Evolutionary conservation across 2,888 invertebrate species (phyloP).

Genomic region (Phlogophora meticulosa): DNA sequence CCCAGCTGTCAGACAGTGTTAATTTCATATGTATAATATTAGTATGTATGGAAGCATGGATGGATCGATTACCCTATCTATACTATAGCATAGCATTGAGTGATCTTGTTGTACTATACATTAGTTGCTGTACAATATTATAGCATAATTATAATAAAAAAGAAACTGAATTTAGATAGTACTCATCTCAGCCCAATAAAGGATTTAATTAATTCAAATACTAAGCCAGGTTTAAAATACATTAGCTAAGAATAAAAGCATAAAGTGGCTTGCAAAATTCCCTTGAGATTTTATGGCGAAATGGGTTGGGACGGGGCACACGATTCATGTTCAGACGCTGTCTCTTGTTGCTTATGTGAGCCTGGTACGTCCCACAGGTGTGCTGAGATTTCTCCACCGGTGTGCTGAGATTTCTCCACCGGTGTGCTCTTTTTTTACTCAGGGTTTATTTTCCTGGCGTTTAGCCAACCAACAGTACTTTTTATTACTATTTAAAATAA

Average conservation of each 20-base stretch:
- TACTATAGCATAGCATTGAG: too few relatives aligned
- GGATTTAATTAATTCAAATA: slow-evolving; percentile 1
- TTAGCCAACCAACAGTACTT: not conserved
- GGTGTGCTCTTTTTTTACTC: slow-evolving; percentile 23
- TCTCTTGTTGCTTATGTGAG: slow-evolving; percentile 36
- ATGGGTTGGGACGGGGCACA: slow-evolving; percentile 8
- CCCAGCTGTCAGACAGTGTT: too few relatives aligned
- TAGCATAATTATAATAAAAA: not conserved
- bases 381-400: slow-evolving; percentile 36
- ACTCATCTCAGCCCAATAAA: not conserved
- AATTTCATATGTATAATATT: too few relatives aligned
- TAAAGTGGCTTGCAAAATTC: not conserved
- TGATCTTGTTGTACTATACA: too few relatives aligned
- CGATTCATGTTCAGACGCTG: slow-evolving; percentile 5
- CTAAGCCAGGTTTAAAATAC: not conserved
- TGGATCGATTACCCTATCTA: too few relatives aligned
- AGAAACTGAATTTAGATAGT: not conserved
- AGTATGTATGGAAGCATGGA: too few relatives aligned
- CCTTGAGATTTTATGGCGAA: slow-evolving; percentile 12
- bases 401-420: slow-evolving; percentile 33
- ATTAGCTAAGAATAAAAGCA: slow-evolving; percentile 14
- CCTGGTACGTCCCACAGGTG: slow-evolving; percentile 54
- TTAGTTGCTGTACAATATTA: too few relatives aligned
- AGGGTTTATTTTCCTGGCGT: not conserved
- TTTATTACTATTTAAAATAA: not conserved